A percentile compares a stretch with the other conserved stretches of the same genome.
Evolutionary conservation across 1,140 invertebrate genomes (phyloP).

Genomic region (Listronotus oregonensis): DNA sequence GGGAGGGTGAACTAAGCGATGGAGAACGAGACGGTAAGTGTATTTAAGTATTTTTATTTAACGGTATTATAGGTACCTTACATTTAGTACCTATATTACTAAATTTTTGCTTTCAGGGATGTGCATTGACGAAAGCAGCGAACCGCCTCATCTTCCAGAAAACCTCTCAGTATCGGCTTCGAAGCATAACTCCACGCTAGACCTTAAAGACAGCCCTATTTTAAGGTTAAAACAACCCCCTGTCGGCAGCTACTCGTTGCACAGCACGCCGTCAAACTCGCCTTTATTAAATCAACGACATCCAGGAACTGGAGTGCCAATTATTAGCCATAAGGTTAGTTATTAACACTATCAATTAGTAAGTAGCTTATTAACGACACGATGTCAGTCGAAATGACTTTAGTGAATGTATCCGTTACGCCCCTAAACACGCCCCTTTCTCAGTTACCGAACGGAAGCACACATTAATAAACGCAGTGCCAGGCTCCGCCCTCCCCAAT

Average conservation of each 20-base stretch:
- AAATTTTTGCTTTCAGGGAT: constrained; percentile 18
- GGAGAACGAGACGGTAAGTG: constrained; percentile 59
- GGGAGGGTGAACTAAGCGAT: constrained; percentile 88
- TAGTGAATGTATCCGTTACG: neutral
- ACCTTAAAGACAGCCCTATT: constrained; percentile 50
- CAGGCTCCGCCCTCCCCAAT: too few species aligned
- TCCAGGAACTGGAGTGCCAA: constrained; percentile 55
- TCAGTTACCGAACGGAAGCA: too few species aligned
- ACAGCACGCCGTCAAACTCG: constrained; percentile 67
- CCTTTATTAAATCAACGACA: constrained; percentile 68
- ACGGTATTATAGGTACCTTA: too few species aligned
- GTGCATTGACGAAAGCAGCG: constrained; percentile 34
- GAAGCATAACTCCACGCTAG: constrained; percentile 40
- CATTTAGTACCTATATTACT: neutral
- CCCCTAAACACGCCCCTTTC: constrained; percentile 47
- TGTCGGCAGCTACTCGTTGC: constrained; percentile 64
- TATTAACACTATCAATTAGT: neutral
- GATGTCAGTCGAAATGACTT: too few species aligned
- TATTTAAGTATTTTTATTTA: neutral
- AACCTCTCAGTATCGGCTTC: constrained; percentile 50
- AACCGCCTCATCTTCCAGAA: constrained; percentile 44
- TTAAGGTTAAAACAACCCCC: constrained; percentile 50
- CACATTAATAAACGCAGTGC: too few species aligned
- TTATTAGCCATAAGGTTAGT: constrained; percentile 61
- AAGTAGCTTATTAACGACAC: too few species aligned